Percentiles rank a stretch among this genome's conserved stretches.
phyloP scores from a whole-genome alignment of 2,888 invertebrate species.

The Lasioglossum vierecki region DNA sequence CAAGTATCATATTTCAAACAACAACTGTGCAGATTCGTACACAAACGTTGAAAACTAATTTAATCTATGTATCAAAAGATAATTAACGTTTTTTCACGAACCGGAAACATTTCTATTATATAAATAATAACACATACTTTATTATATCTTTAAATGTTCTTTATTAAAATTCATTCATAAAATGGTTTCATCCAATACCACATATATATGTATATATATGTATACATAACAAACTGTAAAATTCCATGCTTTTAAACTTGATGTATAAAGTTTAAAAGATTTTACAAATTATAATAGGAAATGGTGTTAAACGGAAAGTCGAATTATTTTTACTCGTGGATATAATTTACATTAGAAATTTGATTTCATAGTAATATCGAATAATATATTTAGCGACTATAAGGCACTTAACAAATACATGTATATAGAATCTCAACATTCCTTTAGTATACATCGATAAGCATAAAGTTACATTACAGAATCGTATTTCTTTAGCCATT shows the following conservation, averaged over 20 bases:
- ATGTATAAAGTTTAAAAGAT: background rate
- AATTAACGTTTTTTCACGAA: background rate
- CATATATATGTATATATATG: background rate
- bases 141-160: background rate
- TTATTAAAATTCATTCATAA: constrained; percentile 4
- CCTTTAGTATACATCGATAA: constrained; percentile 26
- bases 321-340: background rate
- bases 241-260: background rate
- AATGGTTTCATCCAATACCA: background rate
- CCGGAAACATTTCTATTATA: background rate
- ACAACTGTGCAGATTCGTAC: too few relatives aligned
- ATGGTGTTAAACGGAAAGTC: background rate
- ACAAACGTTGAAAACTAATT: background rate
- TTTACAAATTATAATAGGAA: background rate
- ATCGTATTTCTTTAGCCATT: constrained; percentile 17
- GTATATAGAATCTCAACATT: constrained; percentile 35
- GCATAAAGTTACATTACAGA: constrained; percentile 30
- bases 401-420: constrained; percentile 28
- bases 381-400: background rate
- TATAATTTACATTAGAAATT: background rate
- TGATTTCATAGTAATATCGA: background rate
- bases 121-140: too few relatives aligned
- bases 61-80: background rate
- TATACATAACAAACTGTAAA: background rate
- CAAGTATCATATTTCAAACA: background rate